Conservation (phyloP, 2,888 invertebrate genomes). For the Clistopyga incitator region DNA sequence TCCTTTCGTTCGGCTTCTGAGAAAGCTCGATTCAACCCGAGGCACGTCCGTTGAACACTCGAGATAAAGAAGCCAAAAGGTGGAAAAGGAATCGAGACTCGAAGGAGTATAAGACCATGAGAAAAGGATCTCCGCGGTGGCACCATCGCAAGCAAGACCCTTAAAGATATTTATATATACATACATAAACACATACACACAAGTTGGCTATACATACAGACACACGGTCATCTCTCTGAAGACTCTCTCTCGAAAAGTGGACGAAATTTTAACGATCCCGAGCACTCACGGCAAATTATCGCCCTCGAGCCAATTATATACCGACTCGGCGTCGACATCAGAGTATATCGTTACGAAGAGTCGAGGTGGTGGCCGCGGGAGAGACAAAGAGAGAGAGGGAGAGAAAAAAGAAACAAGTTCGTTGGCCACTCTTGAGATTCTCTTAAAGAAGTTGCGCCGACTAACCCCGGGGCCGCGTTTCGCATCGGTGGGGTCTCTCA, state of each 20-base stretch:
- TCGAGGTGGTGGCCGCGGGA: slow-evolving; percentile 5
- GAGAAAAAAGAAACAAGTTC: slow-evolving; percentile 27
- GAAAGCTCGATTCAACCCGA: slow-evolving; percentile 52
- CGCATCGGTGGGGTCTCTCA: slow-evolving; percentile 63
- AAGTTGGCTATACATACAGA: background rate
- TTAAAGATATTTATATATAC: slow-evolving; percentile 40
- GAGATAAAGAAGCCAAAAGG: slow-evolving; percentile 50
- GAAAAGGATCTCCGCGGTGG: slow-evolving; percentile 53
- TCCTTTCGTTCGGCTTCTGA: slow-evolving; percentile 44
- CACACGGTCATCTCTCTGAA: slow-evolving; percentile 9
- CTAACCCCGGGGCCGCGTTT: slow-evolving; percentile 59
- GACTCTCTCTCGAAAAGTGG: slow-evolving; percentile 68
- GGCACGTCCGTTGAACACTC: slow-evolving; percentile 47
- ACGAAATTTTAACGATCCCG: slow-evolving; percentile 79
- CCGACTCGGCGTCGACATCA: slow-evolving; percentile 48
- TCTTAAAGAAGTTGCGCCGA: slow-evolving; percentile 64
- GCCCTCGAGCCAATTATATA: slow-evolving; percentile 79
- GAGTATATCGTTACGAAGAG: slow-evolving; percentile 70
- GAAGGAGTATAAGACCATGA: slow-evolving; percentile 41
- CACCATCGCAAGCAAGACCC: slow-evolving; percentile 56
- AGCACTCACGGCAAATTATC: slow-evolving; percentile 80
- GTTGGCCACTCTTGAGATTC: slow-evolving; percentile 38
- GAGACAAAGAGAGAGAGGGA: slow-evolving; percentile 11
- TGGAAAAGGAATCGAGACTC: slow-evolving; percentile 2
- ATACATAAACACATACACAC: slow-evolving; percentile 16